Base-by-base conservation (phyloP, 2,888 invertebrate genomes). In the Mylabris sibirica region DNA sequence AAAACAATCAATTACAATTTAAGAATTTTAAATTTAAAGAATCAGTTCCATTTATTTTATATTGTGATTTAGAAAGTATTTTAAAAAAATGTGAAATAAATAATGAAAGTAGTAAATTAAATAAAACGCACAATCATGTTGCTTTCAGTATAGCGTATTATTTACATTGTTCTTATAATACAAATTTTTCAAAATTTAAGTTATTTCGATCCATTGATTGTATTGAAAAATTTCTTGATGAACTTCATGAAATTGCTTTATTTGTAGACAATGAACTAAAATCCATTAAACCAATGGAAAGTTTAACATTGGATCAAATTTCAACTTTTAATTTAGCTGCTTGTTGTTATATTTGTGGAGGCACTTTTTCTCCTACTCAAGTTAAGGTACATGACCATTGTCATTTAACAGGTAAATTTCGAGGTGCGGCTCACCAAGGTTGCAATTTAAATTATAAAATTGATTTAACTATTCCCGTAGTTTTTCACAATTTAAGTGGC, bases 391-490 rank as follows among this genome's bases (percentile, higher is more conserved):
- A 67, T 2, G 78, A 82, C 70, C 80, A 82, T 67, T 65, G 69
- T 65, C 80, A 81, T 67, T 65, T 80, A 11, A 79, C 77, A 22
- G 79, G 78, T 41, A 70, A 69, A 35, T 80, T 71, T 67, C 63
- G 78, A 41, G 78, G 77, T 17, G 71, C 73, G 9, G 76, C 78
- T 8, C 79, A 80, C 71, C 68, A 73, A 30, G 59, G n/a, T 14
- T 81, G 82, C 63, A 82, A 83, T 73, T 49, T 84, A 30, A 77
- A 80, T 65, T 83, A 71, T 68, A 72, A 75, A 71, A 67, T 77
- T 26, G 69, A 73, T 0, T 68, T 73, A 38, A 72, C 74, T 22
- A 75, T 84, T 41, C 82, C 82, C 1, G 67, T 81, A 9, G 70
- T 79, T 6, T 79, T 81, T 65, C 81, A 82, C 65, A 81, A 81